Percentiles rank a stretch among this genome's conserved stretches.
Evolutionary conservation across 2,797 vertebrate species (phyloP).

Genomic region (Paramormyrops hopkinsi): DNA sequence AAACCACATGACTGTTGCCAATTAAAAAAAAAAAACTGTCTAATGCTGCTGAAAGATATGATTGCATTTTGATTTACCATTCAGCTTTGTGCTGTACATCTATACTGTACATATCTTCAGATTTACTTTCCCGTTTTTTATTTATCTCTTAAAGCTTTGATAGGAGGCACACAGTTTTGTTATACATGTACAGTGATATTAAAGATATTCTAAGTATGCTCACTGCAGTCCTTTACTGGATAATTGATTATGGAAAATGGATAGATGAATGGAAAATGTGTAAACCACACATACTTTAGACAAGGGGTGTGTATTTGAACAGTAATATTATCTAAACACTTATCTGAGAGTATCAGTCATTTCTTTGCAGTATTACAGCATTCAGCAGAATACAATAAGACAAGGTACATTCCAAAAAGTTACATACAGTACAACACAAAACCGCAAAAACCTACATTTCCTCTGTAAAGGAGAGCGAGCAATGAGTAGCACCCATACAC

Average conservation of each 20-base stretch:
- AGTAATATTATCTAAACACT: not conserved
- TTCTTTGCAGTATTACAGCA: not conserved
- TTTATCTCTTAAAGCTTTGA: not conserved
- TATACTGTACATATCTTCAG: not conserved
- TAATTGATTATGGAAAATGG: not conserved
- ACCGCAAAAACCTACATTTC: not conserved
- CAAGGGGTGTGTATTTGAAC: not conserved
- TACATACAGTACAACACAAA: not conserved
- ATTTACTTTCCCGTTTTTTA: not conserved
- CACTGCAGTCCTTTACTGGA: not conserved
- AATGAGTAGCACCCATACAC: not conserved
- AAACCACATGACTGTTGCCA: not conserved
- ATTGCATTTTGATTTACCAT: not conserved
- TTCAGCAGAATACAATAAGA: not conserved
- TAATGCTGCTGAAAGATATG: not conserved
- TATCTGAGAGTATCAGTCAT: not conserved
- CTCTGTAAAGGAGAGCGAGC: not conserved
- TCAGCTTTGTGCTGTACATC: not conserved
- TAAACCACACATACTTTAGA: not conserved
- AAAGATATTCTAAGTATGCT: not conserved
- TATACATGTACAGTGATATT: not conserved
- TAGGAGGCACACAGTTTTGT: not conserved
- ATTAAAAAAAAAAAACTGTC: not conserved
- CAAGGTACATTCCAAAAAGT: not conserved
- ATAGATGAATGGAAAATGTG: not conserved